Evolutionary conservation across 1,140 invertebrate genomes (phyloP), one percentile per base, ranked within the genome.

Genomic region (Bicyclus anynana): DNA sequence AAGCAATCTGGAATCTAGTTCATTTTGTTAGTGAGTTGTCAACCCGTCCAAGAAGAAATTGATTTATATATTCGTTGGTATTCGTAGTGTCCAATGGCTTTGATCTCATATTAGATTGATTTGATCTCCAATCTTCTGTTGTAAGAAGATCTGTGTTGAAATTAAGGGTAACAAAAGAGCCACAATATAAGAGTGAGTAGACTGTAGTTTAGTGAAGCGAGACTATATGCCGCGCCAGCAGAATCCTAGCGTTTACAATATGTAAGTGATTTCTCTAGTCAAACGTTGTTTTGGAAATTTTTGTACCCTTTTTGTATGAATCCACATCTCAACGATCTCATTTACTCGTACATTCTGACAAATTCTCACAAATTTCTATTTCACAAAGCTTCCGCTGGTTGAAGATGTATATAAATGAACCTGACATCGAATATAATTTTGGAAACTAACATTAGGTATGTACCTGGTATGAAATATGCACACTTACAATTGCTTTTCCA

Each of bases 21-120:
- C 18, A 69, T 84, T 84, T 61, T 44, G 58, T 77, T 77, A 77
- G 79, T 84, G 69, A 77, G 67, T 83, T 80, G 71, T 65, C 67
- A 62, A 77, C 84, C 84, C 84, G 84, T 87, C 84, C 84, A 87
- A 76, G 57, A 42, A 61, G 72, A 78, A 67, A 58, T 59, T 66
- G 67, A 77, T 66, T 38, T 65, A 62, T 62, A 53, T 72, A 67
- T 70, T 51, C 48, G 40, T 63, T 44, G 18, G 40, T 59, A 49
- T 33, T 33, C 3, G 38, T 38, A 21, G 37, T 33, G 17, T 52
- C 14, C 23, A 27, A 69, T 67, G 51, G 14, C 49, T 65, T 66
- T 52, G 10, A 65, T 62, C 59, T 21, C 17, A 26, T 2, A 47
- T 47, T 57, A 50, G 46, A 61, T 65, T 58, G 33, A 48, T 48